These are phyloP conservation scores for Aradophagus sp. DNA, from an alignment of 1,140 invertebrate species.

Conservation along the genomic window DNA sequence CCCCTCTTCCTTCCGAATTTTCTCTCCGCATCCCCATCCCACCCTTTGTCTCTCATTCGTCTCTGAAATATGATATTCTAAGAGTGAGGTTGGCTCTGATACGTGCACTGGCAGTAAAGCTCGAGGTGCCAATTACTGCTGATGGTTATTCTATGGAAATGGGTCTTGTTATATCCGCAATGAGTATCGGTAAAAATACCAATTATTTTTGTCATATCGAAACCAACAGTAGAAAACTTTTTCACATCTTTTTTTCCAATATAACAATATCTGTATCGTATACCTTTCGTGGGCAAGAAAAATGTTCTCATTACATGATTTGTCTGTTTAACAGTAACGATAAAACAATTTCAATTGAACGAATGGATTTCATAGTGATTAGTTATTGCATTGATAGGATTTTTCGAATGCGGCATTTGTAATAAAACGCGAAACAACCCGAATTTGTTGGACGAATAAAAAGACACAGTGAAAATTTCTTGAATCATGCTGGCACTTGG, in stretches of 20 bases:
- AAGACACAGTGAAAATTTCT: constrained; percentile 10
- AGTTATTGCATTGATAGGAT: too few relatives aligned
- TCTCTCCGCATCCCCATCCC: constrained; percentile 37
- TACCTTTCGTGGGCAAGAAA: too few relatives aligned
- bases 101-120: constrained; percentile 58
- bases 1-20: constrained; percentile 45
- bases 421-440: too few relatives aligned
- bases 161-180: constrained; percentile 71
- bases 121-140: constrained; percentile 74
- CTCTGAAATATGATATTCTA: constrained; percentile 73
- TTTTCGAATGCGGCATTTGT: too few relatives aligned
- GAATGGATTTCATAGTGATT: too few relatives aligned
- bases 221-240: constrained; percentile 48
- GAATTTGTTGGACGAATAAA: constrained; percentile 12
- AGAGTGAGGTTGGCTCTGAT: constrained; percentile 51
- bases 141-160: constrained; percentile 76
- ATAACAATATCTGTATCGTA: constrained; percentile 6
- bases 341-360: too few relatives aligned
- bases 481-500: constrained; percentile 13
- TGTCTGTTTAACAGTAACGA: too few relatives aligned
- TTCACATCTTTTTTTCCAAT: constrained; percentile 35
- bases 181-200: constrained; percentile 70
- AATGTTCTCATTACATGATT: too few relatives aligned
- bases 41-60: constrained; percentile 52
- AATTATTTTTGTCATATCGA: constrained; percentile 72